Percentiles rank a stretch among this genome's conserved stretches.
Conservation (phyloP, 2,888 invertebrate species). For the Cataglyphis albicans region DNA sequence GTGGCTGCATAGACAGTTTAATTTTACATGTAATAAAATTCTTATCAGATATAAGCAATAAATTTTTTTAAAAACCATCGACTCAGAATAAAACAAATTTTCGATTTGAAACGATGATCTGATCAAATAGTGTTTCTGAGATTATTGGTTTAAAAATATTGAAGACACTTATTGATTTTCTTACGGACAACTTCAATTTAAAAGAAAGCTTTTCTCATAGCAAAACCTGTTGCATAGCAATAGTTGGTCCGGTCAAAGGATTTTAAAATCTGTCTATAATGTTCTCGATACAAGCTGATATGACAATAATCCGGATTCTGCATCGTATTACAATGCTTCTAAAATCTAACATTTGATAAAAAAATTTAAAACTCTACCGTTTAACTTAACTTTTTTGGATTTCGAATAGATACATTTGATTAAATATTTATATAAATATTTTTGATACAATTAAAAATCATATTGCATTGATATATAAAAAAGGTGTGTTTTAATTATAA, state of each 20-base stretch:
- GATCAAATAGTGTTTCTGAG: neutral
- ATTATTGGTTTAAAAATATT: neutral
- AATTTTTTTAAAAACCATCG: neutral
- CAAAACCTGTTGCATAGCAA: neutral
- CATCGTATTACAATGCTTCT: slow-evolving; percentile 9
- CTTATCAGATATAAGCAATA: neutral
- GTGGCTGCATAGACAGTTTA: neutral
- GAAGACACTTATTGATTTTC: neutral
- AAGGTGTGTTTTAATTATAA: neutral
- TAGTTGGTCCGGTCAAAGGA: slow-evolving; percentile 5
- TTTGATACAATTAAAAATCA: neutral
- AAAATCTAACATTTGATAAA: neutral
- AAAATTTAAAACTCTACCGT: neutral
- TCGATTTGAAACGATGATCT: neutral
- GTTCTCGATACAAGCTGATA: slow-evolving; percentile 12
- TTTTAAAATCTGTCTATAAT: slow-evolving; percentile 7
- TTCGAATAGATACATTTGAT: neutral
- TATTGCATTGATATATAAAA: neutral
- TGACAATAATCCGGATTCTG: slow-evolving; percentile 30
- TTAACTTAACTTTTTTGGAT: slow-evolving; percentile 4
- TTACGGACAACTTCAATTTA: neutral
- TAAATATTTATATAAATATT: too few relatives aligned
- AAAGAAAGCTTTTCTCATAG: neutral
- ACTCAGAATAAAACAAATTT: neutral
- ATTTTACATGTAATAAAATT: slow-evolving; percentile 1